phyloP scores from a whole-genome alignment of 2,888 invertebrate genomes.

The Taphrorychus bicolor region DNA sequence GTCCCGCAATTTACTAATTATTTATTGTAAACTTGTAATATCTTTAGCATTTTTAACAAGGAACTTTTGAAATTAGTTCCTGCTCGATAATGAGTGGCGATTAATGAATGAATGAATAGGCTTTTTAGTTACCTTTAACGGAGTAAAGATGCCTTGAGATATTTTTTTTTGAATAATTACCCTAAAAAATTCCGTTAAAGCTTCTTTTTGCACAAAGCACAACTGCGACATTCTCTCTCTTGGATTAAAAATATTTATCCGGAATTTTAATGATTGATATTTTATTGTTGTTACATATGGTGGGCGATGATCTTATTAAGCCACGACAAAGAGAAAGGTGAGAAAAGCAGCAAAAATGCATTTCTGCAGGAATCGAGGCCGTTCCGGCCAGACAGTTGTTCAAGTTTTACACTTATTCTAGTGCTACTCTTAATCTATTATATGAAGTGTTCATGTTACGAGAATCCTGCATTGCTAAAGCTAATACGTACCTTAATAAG shows the following conservation, averaged over 20 bases:
- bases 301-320: slow-evolving; percentile 3
- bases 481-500: no score
- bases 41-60: neutral
- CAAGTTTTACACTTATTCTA: slow-evolving; percentile 24
- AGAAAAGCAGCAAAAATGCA: slow-evolving; percentile 41
- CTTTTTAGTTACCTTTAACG: neutral
- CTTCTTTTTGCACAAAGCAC: no score
- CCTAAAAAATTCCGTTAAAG: no score
- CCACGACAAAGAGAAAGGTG: slow-evolving; percentile 36
- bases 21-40: neutral
- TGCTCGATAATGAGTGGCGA: neutral
- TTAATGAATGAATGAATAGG: neutral
- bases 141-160: neutral
- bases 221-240: no score
- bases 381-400: slow-evolving; percentile 38
- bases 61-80: neutral
- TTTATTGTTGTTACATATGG: neutral
- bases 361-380: slow-evolving; percentile 44
- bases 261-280: no score
- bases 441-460: neutral
- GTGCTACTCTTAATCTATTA: neutral
- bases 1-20: neutral
- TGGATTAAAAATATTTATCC: no score
- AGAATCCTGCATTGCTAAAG: neutral
- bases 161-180: no score